Percentiles rank a stretch among this genome's conserved stretches.
Evolutionary conservation across 2,888 invertebrate species (phyloP).

Genomic region (Clivina fossor): DNA sequence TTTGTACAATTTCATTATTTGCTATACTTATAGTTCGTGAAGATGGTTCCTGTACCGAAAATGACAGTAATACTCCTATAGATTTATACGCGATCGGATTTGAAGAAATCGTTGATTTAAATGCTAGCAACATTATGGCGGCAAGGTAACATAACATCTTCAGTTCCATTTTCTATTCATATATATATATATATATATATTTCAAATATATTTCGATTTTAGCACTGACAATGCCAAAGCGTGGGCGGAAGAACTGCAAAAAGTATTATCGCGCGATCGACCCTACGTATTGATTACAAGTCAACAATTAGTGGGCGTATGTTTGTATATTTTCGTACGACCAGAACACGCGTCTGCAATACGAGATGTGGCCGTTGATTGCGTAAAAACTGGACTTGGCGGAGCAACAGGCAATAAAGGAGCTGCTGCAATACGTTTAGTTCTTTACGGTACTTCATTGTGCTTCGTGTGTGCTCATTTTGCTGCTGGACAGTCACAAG

Average conservation of each 20-base stretch:
- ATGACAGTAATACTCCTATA: conserved; percentile 53
- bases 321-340: conserved; percentile 91
- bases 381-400: conserved; percentile 97
- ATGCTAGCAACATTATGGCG: conserved; percentile 97
- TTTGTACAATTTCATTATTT: not conserved
- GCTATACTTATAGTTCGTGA: conserved; percentile 46
- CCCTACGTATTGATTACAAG: conserved; percentile 89
- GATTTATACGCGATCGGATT: conserved; percentile 98
- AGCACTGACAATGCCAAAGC: conserved; percentile 88
- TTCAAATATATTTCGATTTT: no score
- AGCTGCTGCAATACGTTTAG: conserved; percentile 88
- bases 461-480: conserved; percentile 99
- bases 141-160: conserved; percentile 62
- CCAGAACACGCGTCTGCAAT: conserved; percentile 87
- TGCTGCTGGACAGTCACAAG: conserved; percentile 97
- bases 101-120: conserved; percentile 98
- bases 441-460: conserved; percentile 88
- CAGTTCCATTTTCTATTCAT: conserved; percentile 37
- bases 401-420: conserved; percentile 99
- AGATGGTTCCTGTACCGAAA: conserved; percentile 54
- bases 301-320: conserved; percentile 96
- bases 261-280: conserved; percentile 79
- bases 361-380: conserved; percentile 91
- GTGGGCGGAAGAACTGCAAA: conserved; percentile 95
- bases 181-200: no score